Evolutionary conservation across 2,888 invertebrate species (phyloP), one percentile per base, ranked within the genome.

Genomic region (Agrilus biguttatus): DNA sequence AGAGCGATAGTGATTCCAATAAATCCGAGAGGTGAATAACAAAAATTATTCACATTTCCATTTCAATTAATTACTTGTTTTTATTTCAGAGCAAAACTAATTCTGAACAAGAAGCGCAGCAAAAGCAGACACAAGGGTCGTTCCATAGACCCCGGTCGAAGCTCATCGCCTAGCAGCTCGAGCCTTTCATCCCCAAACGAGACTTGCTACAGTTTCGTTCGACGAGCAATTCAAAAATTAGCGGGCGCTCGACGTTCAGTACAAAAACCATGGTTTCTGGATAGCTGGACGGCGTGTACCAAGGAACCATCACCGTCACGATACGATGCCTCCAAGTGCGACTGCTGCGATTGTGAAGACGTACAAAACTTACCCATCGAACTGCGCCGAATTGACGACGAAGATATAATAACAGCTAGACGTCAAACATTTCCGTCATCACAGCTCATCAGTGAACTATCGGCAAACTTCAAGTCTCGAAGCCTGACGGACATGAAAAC

Each of bases 161-260:
- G 69, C 63, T 74, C 62, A 13, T 76, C 76, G 1, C 83, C 81
- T 14, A 87, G 88, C 54, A 88, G 87, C 48, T 89, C 90, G 17
- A 89, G 88, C 49, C 73, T 90, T 33, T 89, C 89, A 40, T 89
- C 88, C 49, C 91, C 91, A 5, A 90, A 90, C 60, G 91, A 91
- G 68, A 90, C 90, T 4, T 92, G 92, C 62, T 92, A 92, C 66
- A 90, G 90, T 55, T 92, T 92, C 62, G 89, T 92, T 5, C 73
- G 91, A 38, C 75, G 88, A 56, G 91, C 91, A 10, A 74, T 92
- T 40, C 64, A 89, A 72, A 83, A 87, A 68, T 66, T 89, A 40
- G 88, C 89, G 4, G 84, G 87, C 3, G 71, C 74, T 1, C 69
- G 71, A 47, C 63, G 76, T 23, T 66, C 67, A 41, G 74, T 82